Evolutionary conservation across 2,797 vertebrate species (phyloP).

Genomic region (Austrolebias charrua): DNA sequence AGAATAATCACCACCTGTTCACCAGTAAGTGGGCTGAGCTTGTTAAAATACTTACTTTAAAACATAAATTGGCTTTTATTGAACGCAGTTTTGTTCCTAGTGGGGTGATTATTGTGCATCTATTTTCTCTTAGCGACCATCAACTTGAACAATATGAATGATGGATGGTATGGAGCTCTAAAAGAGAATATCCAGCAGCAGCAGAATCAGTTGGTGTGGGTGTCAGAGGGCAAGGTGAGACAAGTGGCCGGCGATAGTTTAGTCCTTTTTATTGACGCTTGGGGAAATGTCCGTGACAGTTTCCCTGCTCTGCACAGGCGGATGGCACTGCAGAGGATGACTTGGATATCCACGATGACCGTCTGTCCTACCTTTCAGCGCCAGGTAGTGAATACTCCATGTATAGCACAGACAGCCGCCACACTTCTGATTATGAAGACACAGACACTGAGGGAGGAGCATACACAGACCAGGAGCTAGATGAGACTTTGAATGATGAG

Average conservation of each 20-base stretch:
- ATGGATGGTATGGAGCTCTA: conserved; percentile 96
- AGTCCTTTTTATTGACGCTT: background rate
- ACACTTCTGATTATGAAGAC: conserved; percentile 99
- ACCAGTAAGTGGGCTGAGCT: conserved; percentile 86
- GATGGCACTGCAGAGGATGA: conserved; percentile 97
- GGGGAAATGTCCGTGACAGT: conserved; percentile 14
- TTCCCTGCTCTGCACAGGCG: conserved; percentile 80
- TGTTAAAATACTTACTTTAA: conserved; percentile 19
- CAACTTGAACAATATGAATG: conserved; percentile 99
- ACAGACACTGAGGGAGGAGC: conserved; percentile 98
- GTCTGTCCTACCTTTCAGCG: conserved; percentile 98
- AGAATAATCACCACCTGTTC: conserved; percentile 99
- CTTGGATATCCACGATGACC: conserved; percentile 97
- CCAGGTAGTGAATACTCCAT: conserved; percentile 99
- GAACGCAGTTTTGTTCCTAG: conserved; percentile 17
- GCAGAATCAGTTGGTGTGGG: conserved; percentile 98
- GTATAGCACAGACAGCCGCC: conserved; percentile 99
- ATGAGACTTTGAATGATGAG: conserved; percentile 98
- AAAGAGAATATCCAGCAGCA: conserved; percentile 97
- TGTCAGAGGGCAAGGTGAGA: conserved; percentile 98
- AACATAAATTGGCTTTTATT: conserved; percentile 15
- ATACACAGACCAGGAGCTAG: conserved; percentile 98
- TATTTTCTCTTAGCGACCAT: conserved; percentile 85
- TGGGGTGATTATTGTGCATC: conserved; percentile 27
- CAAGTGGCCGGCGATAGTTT: background rate